Base-by-base conservation (phyloP, 1,140 invertebrate genomes). In the Drosophila sp. region DNA sequence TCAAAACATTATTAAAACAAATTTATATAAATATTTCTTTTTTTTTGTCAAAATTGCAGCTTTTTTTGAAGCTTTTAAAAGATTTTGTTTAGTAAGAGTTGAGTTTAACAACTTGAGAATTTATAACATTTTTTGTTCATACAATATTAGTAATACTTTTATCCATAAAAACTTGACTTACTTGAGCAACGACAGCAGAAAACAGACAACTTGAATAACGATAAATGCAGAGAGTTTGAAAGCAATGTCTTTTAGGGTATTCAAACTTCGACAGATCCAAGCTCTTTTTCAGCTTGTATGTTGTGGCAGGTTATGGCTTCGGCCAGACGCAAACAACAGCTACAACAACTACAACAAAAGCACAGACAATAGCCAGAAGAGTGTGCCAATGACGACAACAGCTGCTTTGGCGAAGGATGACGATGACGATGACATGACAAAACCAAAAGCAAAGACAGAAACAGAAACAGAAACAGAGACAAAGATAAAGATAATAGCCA, bases 251-350 rank as follows among this genome's bases (percentile, higher is more conserved):
- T 43, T 36, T 29, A 72, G 72, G 8, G 72, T 50, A 74, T 74
- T 27, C 41, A 5, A 59, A 25, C 4, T 58, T 59, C 63, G 32
- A 6, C 18, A 6, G 4, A 11, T 5, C n/a, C 11, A 14, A 11
- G 51, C 7, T 18, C 1, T 59, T 27, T 53, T 62, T 25, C 29
- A 43, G 14, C 46, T 43, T 25, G 65, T 43, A 51, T 82, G 76
- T 87, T 87, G 82, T 25, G 82, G 82, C 83, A 87, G 82, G 82
- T 87, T 87, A 87, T 83, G 82, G 83, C 58, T 48, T 32, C 61
- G 65, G 50, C 58, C 76, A 82, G 69, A 69, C 59, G 74, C 61
- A 54, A 74, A 59, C 51, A 70, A 58, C 50, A 41, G 25, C 54
- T 38, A 38, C 40, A 73, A 64, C 63, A 36, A 36, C 11, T n/a